A percentile compares a stretch with the other conserved stretches of the same genome.
These are phyloP conservation scores for Neopelma chrysocephalum DNA, from an alignment of 2,797 vertebrate genomes.

Conservation along the genomic window DNA sequence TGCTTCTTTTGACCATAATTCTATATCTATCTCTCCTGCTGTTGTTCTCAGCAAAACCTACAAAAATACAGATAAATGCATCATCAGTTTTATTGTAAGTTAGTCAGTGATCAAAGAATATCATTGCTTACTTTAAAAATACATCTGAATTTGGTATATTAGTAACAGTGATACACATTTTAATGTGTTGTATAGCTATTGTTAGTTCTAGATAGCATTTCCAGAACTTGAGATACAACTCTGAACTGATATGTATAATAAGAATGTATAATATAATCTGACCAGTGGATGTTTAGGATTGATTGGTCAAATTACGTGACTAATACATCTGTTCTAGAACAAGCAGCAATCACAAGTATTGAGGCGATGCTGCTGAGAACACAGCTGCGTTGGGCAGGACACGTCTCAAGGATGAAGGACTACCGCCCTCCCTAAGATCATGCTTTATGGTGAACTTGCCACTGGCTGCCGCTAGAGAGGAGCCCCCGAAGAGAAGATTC, in stretches of 20 bases:
- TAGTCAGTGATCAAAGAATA: background rate
- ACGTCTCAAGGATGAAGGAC: too few relatives aligned
- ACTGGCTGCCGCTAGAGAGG: too few relatives aligned
- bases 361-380: too few relatives aligned
- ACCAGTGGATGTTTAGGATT: too few relatives aligned
- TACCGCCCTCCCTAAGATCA: too few relatives aligned
- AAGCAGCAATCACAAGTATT: too few relatives aligned
- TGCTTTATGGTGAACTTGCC: too few relatives aligned
- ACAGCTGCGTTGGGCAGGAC: too few relatives aligned
- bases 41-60: constrained; percentile 95
- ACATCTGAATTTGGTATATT: background rate
- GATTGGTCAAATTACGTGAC: too few relatives aligned
- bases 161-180: background rate
- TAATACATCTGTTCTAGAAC: too few relatives aligned
- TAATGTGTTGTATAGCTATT: background rate
- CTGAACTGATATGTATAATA: fast-evolving
- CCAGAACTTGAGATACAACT: background rate
- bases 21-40: constrained; percentile 95
- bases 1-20: constrained; percentile 96
- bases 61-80: background rate
- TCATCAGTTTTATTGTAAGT: background rate
- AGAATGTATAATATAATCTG: background rate
- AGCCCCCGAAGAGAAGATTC: too few relatives aligned
- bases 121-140: background rate
- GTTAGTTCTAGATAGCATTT: background rate